phyloP scores from a whole-genome alignment of 64 coral and sea anemone species.

The Porites lutea region DNA sequence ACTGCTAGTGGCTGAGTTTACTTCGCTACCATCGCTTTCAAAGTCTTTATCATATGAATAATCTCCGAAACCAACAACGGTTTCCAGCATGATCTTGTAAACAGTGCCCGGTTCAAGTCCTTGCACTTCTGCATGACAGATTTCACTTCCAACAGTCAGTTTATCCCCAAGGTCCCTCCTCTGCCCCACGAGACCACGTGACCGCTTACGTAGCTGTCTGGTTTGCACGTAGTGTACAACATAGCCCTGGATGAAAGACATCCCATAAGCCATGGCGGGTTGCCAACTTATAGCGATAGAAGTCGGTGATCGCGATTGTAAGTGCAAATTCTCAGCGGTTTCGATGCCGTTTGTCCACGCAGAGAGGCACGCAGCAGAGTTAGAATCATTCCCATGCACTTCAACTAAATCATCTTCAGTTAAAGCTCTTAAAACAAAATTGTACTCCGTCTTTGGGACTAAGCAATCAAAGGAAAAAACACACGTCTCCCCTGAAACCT shows the following conservation, averaged over 20 bases:
- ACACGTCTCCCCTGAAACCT: slow-evolving; percentile 6
- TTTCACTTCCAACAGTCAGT: slow-evolving; percentile 10
- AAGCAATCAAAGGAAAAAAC: slow-evolving; percentile 64
- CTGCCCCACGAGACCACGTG: slow-evolving; percentile 32
- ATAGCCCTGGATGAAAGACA: slow-evolving; percentile 52
- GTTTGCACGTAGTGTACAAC: slow-evolving; percentile 70
- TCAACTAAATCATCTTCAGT: slow-evolving; percentile 31
- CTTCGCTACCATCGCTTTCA: slow-evolving; percentile 23
- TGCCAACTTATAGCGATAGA: slow-evolving; percentile 68
- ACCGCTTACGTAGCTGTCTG: slow-evolving; percentile 59
- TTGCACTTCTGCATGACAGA: not conserved
- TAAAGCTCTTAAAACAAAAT: slow-evolving; percentile 41
- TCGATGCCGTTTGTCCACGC: slow-evolving; percentile 79
- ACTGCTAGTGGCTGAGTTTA: slow-evolving; percentile 23
- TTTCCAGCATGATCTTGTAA: slow-evolving; percentile 77
- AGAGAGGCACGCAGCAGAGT: not conserved
- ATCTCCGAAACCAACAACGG: slow-evolving; percentile 48
- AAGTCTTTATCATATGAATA: slow-evolving; percentile 51
- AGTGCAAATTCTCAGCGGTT: slow-evolving; percentile 27
- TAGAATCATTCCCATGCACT: not conserved
- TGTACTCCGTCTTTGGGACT: slow-evolving; percentile 55
- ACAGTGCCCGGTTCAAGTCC: slow-evolving; percentile 78
- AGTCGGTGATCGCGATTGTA: slow-evolving; percentile 49
- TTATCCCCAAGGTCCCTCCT: slow-evolving; percentile 33
- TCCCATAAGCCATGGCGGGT: slow-evolving; percentile 66